phyloP scores from a whole-genome alignment of 1,140 invertebrate genomes.

The Drosophila kepulauana region DNA sequence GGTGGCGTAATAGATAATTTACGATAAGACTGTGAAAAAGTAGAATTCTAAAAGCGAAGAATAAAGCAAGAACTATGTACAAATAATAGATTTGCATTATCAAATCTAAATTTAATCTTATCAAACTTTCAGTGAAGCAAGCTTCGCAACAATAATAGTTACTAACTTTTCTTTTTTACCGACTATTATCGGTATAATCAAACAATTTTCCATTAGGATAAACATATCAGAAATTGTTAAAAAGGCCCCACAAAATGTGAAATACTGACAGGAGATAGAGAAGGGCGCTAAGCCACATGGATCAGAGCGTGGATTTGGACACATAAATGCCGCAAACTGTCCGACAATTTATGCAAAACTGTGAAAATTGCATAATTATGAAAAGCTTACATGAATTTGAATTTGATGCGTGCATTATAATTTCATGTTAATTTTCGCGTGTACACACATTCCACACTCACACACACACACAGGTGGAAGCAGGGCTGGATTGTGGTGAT shows the following conservation, averaged over 20 bases:
- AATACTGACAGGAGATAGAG: conserved; percentile 26
- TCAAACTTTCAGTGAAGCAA: background rate
- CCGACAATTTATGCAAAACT: conserved; percentile 55
- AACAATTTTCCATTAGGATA: conserved; percentile 39
- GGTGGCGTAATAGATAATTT: background rate
- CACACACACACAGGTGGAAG: background rate
- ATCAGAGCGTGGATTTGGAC: conserved; percentile 25
- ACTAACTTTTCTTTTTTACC: background rate
- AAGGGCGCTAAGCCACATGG: conserved; percentile 7
- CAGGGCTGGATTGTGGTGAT: conserved; percentile 5
- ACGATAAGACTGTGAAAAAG: background rate
- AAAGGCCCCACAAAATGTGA: background rate
- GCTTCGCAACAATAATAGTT: no score
- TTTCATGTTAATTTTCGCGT: conserved; percentile 65
- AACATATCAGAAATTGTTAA: conserved; percentile 33
- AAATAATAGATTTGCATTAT: conserved; percentile 2
- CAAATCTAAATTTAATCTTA: conserved; percentile 3
- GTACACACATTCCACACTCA: conserved; percentile 23
- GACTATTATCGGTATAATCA: conserved; percentile 42
- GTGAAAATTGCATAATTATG: conserved; percentile 71
- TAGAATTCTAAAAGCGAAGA: background rate
- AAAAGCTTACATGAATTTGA: conserved; percentile 52
- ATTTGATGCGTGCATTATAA: conserved; percentile 66
- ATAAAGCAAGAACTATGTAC: background rate
- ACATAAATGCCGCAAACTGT: conserved; percentile 51